Evolutionary conservation across 2,888 invertebrate species (phyloP).

Genomic region (Drepana falcataria): DNA sequence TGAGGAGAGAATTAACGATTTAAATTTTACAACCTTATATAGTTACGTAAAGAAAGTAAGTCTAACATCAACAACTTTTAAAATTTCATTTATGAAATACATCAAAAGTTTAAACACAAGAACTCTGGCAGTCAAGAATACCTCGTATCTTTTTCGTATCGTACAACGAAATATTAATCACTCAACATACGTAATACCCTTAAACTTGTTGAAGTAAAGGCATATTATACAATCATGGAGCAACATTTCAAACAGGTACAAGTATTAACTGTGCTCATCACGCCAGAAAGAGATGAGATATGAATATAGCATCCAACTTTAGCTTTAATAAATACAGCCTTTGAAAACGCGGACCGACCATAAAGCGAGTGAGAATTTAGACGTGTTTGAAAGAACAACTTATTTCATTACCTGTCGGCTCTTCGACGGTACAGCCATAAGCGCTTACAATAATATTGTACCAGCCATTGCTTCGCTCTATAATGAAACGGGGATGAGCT

Average conservation of each 20-base stretch:
- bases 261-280: no score
- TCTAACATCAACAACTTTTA: no score
- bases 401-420: constrained; percentile 23
- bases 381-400: constrained; percentile 10
- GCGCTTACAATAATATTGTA: background rate
- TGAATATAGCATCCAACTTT: background rate
- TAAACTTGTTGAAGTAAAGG: constrained; percentile 12
- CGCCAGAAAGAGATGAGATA: background rate
- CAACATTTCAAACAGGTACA: background rate
- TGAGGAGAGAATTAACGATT: no score
- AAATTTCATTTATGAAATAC: no score
- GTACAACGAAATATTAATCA: background rate
- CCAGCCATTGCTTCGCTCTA: background rate
- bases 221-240: constrained; percentile 8
- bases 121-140: no score
- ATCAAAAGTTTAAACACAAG: no score
- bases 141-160: no score
- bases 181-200: constrained; percentile 9
- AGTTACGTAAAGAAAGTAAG: no score
- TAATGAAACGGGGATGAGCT: background rate
- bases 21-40: no score
- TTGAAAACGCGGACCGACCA: background rate
- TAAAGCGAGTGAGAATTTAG: constrained; percentile 1
- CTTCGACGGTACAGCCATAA: constrained; percentile 13
- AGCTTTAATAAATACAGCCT: background rate